phyloP scores from a whole-genome alignment of 1,140 invertebrate genomes.

The Formica selysi region DNA sequence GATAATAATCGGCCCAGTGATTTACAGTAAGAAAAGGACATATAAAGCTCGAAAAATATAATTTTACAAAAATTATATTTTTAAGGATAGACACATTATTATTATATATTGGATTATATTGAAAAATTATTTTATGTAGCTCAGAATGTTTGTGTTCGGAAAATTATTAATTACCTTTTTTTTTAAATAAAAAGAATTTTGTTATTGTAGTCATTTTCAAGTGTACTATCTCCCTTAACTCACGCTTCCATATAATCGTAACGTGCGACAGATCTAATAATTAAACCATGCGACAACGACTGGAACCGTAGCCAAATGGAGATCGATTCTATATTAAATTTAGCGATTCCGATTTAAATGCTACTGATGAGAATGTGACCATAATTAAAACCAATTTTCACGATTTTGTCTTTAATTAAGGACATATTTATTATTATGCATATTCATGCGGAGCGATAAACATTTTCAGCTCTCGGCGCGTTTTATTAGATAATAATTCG shows the following conservation, averaged over 20 bases:
- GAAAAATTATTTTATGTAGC: no score
- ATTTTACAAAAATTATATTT: no score
- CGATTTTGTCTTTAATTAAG: background rate
- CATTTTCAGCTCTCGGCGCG: background rate
- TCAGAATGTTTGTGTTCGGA: no score
- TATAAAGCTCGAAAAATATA: no score
- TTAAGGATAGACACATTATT: no score
- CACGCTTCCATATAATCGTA: background rate
- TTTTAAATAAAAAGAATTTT: no score
- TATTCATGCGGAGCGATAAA: background rate
- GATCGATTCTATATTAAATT: background rate
- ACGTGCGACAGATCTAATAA: background rate
- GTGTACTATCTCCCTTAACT: background rate
- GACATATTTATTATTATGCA: background rate
- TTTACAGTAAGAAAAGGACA: no score
- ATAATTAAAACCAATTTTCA: slow-evolving; percentile 15
- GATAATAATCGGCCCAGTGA: no score
- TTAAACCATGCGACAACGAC: background rate
- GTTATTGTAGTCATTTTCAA: no score
- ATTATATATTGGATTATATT: no score
- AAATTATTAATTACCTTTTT: no score
- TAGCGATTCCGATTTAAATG: background rate
- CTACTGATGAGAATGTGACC: background rate
- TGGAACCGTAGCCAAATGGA: background rate
- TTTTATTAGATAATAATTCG: background rate